Conservation (phyloP, 2,888 invertebrate genomes). For the Lepidochitona cinerea region DNA sequence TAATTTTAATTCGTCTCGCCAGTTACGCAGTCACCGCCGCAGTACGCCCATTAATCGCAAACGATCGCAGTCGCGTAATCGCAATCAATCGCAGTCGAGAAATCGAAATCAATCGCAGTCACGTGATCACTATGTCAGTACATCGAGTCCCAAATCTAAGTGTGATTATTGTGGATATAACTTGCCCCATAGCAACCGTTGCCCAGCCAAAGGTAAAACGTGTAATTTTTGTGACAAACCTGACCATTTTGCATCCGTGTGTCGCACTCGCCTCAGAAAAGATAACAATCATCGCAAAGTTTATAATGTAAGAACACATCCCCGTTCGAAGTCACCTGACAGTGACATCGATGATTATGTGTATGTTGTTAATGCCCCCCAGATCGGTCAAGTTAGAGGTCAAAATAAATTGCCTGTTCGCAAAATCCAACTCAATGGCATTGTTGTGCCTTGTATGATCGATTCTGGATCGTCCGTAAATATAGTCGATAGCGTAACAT, state of each 20-base stretch:
- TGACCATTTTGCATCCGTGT: constrained; percentile 7
- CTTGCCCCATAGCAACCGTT: not conserved
- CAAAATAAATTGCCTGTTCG: not conserved
- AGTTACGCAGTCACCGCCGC: not conserved
- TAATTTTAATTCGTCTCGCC: not conserved
- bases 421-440: not conserved
- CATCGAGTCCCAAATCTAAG: too few relatives aligned
- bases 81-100: too few relatives aligned
- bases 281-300: not conserved
- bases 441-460: not conserved
- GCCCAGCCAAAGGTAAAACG: constrained; percentile 11
- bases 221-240: not conserved
- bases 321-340: too few relatives aligned
- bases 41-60: not conserved
- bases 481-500: constrained; percentile 10
- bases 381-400: too few relatives aligned
- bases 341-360: too few relatives aligned
- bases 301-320: too few relatives aligned
- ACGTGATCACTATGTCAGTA: too few relatives aligned
- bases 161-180: constrained; percentile 5
- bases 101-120: too few relatives aligned
- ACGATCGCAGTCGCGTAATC: too few relatives aligned
- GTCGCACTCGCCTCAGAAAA: not conserved
- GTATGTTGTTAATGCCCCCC: too few relatives aligned
- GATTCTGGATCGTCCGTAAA: constrained; percentile 13